Evolutionary conservation across 2,888 invertebrate genomes (phyloP), one percentile per base, ranked within the genome.

Genomic region (Amphipyra tragopoginis): DNA sequence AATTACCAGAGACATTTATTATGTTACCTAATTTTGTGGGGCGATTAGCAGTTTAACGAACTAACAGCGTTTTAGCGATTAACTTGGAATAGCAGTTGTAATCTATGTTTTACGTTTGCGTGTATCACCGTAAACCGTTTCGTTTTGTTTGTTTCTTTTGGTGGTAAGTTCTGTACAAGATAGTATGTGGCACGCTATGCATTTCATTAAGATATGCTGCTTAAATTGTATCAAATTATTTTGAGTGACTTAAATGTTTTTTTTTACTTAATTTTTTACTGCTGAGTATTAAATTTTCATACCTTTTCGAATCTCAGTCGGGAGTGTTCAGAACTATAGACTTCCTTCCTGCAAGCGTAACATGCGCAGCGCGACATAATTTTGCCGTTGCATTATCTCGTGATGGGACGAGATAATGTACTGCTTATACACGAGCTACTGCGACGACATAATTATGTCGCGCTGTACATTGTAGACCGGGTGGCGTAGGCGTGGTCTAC

Each of bases 41-140:
- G 65, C 82, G 80, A 84, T 84, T 86, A 83, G 79, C 75, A 82
- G 80, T 81, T 80, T 79, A 82, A 81, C 79, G 75, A 81, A 83
- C 83, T 78, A 77, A 72, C 72, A 79, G 69, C 75, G 73, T 80
- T 84, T 85, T 73, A 73, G 73, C 74, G 75, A 81, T 82, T 85
- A 84, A 76, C 75, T 78, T 72, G 59, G 60, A 79, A 77, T 76
- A 55, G 69, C 44, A 68, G 65, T 71, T 75, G 72, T 79, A 73
- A 79, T 81, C 68, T 76, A 57, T 58, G 64, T 67, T 73, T 77
- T 63, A 73, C 50, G 66, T 63, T 77, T 79, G 66, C 78, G 75
- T 80, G 77, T 77, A 66, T 77, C 64, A 69, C 53, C 14, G 40
- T 45, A 42, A 72, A 71, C 21, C 6, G 36, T 51, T 65, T 45